Conservation (phyloP, 2,113 vertebrate species). For the Psilopsiagon aymara region DNA sequence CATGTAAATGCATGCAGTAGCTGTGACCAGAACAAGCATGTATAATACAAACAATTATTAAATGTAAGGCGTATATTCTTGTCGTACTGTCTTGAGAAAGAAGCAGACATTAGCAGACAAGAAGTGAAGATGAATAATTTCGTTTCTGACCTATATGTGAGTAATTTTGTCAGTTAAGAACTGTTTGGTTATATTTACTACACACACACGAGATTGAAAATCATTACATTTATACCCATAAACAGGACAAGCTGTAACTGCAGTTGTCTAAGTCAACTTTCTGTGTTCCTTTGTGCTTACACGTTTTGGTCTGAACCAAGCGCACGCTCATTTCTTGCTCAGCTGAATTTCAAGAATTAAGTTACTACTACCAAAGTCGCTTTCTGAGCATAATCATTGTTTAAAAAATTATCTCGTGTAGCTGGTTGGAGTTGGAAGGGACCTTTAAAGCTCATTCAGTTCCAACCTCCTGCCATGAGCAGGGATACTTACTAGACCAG, state of each 20-base stretch:
- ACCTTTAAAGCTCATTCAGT: not conserved
- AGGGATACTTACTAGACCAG: not conserved
- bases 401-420: rapidly evolving
- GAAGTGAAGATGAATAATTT: not conserved
- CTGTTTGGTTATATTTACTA: not conserved
- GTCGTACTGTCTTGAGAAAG: not conserved
- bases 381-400: rapidly evolving
- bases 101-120: not conserved
- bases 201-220: not conserved
- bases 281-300: rapidly evolving
- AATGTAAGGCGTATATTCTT: not conserved
- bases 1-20: rapidly evolving
- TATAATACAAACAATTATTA: not conserved
- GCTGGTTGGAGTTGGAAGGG: not conserved
- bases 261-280: no score
- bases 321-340: rapidly evolving
- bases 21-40: not conserved
- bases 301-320: not conserved
- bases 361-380: rapidly evolving
- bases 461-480: not conserved
- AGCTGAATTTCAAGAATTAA: rapidly evolving
- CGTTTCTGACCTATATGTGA: not conserved
- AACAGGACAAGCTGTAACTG: not conserved
- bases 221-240: rapidly evolving
- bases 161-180: not conserved